These are phyloP conservation scores for Platygyra sinensis DNA, from an alignment of 64 coral and sea anemone species.

Conservation along the genomic window DNA sequence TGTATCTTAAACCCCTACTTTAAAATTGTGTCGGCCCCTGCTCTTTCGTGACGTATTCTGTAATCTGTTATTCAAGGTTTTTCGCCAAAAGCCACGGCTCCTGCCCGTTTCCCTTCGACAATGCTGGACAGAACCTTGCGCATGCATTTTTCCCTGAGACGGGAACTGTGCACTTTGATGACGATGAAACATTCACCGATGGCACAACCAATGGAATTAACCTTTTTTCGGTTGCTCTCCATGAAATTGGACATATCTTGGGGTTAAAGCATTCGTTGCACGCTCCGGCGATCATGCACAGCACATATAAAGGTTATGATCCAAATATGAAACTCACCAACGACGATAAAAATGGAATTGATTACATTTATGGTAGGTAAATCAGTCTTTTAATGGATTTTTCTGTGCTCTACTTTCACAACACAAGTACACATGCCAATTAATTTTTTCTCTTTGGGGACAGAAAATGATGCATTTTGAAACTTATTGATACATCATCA, in stretches of 20 bases:
- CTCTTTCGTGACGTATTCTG: too few relatives aligned
- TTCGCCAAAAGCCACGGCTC: not conserved
- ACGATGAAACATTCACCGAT: conserved; percentile 36
- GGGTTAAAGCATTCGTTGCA: conserved; percentile 61
- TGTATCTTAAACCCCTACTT: too few relatives aligned
- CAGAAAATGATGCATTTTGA: too few relatives aligned
- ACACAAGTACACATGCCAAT: too few relatives aligned
- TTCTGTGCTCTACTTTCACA: not conserved
- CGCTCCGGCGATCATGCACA: conserved; percentile 51
- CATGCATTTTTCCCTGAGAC: conserved; percentile 43
- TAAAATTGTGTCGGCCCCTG: too few relatives aligned
- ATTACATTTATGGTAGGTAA: conserved; percentile 66
- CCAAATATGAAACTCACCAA: conserved; percentile 36
- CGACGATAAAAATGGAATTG: conserved; percentile 71
- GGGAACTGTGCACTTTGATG: conserved; percentile 46
- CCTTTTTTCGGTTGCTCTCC: conserved; percentile 61
- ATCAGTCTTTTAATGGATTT: not conserved
- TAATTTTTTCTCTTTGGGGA: too few relatives aligned
- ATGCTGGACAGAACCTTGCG: not conserved
- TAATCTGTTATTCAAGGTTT: not conserved
- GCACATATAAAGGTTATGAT: conserved; percentile 32
- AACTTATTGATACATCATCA: too few relatives aligned
- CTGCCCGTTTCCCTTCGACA: conserved; percentile 2
- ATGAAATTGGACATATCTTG: conserved; percentile 80
- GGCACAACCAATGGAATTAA: not conserved